A percentile compares a stretch with the other conserved stretches of the same genome.
Conservation (phyloP, 2,888 invertebrate genomes). For the Macrosoma leucophasiata region DNA sequence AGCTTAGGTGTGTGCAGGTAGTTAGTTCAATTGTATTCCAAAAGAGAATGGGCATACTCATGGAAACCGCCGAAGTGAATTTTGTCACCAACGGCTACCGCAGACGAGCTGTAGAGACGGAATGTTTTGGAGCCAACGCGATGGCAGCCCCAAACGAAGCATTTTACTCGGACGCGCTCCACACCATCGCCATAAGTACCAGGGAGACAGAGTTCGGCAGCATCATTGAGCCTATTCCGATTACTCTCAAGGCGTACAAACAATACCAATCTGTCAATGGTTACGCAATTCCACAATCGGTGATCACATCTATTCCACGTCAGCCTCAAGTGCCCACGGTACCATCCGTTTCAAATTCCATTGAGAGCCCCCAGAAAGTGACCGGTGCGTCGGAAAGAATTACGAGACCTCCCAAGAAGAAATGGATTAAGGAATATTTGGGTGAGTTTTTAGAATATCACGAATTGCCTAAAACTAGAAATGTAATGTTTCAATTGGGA, state of each 20-base stretch:
- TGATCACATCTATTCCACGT: slow-evolving; percentile 35
- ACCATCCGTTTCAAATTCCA: slow-evolving; percentile 38
- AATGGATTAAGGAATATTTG: slow-evolving; percentile 82
- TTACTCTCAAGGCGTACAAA: slow-evolving; percentile 54
- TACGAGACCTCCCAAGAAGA: slow-evolving; percentile 80
- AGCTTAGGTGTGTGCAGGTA: slow-evolving; percentile 40
- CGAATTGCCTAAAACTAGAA: neutral
- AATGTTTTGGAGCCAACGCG: slow-evolving; percentile 48
- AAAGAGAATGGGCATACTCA: slow-evolving; percentile 72
- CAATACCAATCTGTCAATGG: slow-evolving; percentile 43
- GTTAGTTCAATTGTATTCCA: slow-evolving; percentile 37
- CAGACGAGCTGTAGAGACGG: slow-evolving; percentile 42
- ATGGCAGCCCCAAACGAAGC: slow-evolving; percentile 54
- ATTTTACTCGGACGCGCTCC: slow-evolving; percentile 52
- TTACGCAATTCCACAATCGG: slow-evolving; percentile 37
- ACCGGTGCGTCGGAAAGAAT: slow-evolving; percentile 43
- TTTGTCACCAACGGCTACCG: slow-evolving; percentile 56
- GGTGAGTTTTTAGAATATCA: slow-evolving; percentile 56
- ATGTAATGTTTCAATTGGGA: neutral
- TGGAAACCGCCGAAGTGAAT: slow-evolving; percentile 65
- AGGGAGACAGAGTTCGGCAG: slow-evolving; percentile 64
- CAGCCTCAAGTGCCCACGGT: slow-evolving; percentile 36
- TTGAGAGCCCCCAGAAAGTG: slow-evolving; percentile 31
- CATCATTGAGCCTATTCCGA: slow-evolving; percentile 58
- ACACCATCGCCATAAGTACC: slow-evolving; percentile 60